phyloP scores from a whole-genome alignment of 2,797 vertebrate species.

The Enteromius afrohamiltoni region DNA sequence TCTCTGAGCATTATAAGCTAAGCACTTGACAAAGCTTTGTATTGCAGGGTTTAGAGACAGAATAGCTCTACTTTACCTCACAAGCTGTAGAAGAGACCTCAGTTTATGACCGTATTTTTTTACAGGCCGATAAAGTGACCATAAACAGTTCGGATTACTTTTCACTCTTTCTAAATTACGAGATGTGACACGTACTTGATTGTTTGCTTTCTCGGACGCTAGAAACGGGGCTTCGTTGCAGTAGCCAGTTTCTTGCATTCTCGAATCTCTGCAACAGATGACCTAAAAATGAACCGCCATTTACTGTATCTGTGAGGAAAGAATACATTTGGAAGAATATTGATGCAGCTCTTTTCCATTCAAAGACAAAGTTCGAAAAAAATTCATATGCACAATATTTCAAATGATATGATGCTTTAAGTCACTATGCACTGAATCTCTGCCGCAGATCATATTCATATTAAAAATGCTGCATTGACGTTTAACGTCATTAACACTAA shows the following conservation, averaged over 20 bases:
- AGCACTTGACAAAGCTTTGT: conserved; percentile 37
- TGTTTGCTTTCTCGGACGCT: not conserved
- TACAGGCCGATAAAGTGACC: conserved; percentile 26
- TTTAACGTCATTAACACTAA: conserved; percentile 12
- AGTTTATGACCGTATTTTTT: conserved; percentile 53
- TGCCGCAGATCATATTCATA: not conserved
- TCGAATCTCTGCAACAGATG: not conserved
- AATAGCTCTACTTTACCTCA: conserved; percentile 59
- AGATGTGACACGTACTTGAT: not conserved
- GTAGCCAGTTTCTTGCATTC: not conserved
- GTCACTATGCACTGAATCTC: conserved; percentile 11
- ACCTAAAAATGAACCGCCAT: not conserved
- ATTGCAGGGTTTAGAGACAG: conserved; percentile 51
- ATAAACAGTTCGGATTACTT: conserved; percentile 24
- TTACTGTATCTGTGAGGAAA: not conserved
- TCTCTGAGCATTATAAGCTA: conserved; percentile 44
- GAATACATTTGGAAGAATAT: not conserved
- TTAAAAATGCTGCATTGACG: conserved; percentile 18
- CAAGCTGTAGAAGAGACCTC: conserved; percentile 54
- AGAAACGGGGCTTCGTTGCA: not conserved
- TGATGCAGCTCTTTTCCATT: not conserved
- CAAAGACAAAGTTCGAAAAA: not conserved
- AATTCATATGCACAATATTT: conserved; percentile 5
- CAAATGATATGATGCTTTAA: not conserved
- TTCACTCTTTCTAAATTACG: conserved; percentile 22